phyloP scores from a whole-genome alignment of 2,797 vertebrate species.

The Ceryle rudis region DNA sequence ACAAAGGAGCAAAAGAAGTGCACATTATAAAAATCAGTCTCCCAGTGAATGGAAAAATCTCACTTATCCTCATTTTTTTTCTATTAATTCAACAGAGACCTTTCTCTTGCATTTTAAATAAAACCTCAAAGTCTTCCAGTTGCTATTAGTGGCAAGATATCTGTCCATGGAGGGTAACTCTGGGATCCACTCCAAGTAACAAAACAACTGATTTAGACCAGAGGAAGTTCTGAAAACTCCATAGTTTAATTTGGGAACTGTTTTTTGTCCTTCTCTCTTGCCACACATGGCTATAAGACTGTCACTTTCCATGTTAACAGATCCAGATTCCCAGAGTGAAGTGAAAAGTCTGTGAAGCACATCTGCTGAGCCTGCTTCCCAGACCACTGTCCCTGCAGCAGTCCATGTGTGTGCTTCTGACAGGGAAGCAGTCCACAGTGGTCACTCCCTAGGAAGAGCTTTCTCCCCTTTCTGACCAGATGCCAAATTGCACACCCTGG shows the following conservation, averaged over 20 bases:
- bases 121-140: background rate
- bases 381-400: accelerated
- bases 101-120: background rate
- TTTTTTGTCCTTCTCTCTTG: background rate
- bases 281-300: background rate
- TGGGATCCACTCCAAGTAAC: background rate
- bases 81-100: background rate
- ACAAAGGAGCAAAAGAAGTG: background rate
- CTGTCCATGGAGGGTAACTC: background rate
- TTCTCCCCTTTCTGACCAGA: background rate
- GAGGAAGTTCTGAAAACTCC: background rate
- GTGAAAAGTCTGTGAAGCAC: background rate
- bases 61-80: background rate
- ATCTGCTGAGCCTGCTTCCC: background rate
- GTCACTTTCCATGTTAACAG: background rate
- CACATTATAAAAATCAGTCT: background rate
- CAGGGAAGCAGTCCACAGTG: background rate
- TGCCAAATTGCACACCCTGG: background rate
- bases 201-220: background rate
- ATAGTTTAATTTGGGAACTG: background rate
- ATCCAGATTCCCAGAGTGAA: background rate
- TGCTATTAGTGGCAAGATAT: background rate
- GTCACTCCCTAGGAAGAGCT: background rate
- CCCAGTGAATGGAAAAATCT: background rate
- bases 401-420: background rate